Evolutionary conservation across 2,888 invertebrate genomes (phyloP).

Genomic region (Strigamia maritima): DNA sequence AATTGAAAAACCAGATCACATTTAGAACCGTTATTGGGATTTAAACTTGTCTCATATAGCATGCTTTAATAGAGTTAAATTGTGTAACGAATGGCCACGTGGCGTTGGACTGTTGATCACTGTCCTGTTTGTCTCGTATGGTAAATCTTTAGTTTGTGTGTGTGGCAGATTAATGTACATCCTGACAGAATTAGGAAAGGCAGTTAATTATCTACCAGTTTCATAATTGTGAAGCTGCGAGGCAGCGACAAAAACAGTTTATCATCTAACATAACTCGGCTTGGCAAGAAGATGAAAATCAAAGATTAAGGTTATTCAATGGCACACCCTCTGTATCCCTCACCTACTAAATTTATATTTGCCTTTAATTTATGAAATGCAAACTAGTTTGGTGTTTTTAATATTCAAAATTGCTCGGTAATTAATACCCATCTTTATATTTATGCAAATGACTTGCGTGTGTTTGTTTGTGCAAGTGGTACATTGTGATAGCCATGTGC

Average conservation of each 20-base stretch:
- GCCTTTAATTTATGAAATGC: neutral
- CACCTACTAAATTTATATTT: neutral
- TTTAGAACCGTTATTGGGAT: constrained; percentile 8
- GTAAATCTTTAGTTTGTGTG: constrained; percentile 1
- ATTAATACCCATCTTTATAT: constrained; percentile 22
- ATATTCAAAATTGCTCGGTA: neutral
- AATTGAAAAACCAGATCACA: neutral
- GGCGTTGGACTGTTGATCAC: constrained; percentile 19
- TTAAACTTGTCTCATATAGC: neutral
- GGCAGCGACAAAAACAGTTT: constrained; percentile 17
- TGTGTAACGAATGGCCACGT: constrained; percentile 13
- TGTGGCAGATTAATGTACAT: constrained; percentile 31
- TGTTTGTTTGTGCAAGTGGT: constrained; percentile 21
- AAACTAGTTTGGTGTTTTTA: neutral
- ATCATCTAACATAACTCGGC: neutral
- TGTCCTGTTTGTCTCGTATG: constrained; percentile 25
- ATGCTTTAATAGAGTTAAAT: constrained; percentile 24
- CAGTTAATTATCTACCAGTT: constrained; percentile 25
- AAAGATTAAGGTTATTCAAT: constrained; percentile 1
- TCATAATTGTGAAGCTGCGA: constrained; percentile 32
- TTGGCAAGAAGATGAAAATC: constrained; percentile 29
- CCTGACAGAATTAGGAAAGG: constrained; percentile 27
- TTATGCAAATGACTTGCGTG: constrained; percentile 30
- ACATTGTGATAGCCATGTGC: constrained; percentile 25
- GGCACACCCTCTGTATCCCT: constrained; percentile 4